Evolutionary conservation across 2,888 invertebrate species (phyloP), one percentile per base, ranked within the genome.

Genomic region (Erpobdella octoculata): DNA sequence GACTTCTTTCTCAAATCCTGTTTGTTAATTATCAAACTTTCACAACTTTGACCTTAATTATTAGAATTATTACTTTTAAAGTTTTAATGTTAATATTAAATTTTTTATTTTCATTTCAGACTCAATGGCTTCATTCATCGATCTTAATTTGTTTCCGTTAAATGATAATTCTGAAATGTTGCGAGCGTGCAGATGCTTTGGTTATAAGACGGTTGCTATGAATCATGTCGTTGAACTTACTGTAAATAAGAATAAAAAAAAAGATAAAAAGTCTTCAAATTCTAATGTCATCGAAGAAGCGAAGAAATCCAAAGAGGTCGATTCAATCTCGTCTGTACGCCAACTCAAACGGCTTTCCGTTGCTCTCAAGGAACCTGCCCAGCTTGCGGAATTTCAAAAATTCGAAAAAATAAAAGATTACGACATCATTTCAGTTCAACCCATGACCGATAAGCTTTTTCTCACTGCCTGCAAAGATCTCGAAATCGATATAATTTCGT

Each of bases 371-470:
- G 58, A 68, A 46, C 6, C 48, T 25, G 21, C 68, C n/a, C 68
- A 68, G 46, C 28, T 68, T 21, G 31, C 46, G 33, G 35, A 46
- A 33, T 46, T 68, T 53, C 38, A 72, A 70, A 71, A 72, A 46
- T 35, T 64, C 58, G 62, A 71, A 65, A 36, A 33, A 15, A 64
- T 72, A 38, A 72, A 71, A 35, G 18, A 65, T 4, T 66, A 71
- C 36, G 71, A 73, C 37, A 31, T 73, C 21, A 6, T 73, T 15
- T 62, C 73, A n/a, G 71, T 73, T 12, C 64, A 71, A 38, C 73
- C 73, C 2, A 71, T 70, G 31, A 73, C 59, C 21, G 73, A 73
- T 35, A 73, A 73, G 31, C 25, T 73, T n/a, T 73, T 72, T 46
- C 46, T 69, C 4, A 71, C 28, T 37, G 71, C 58, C 18, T 71